phyloP scores from a whole-genome alignment of 2,113 vertebrate genomes.

The Casuarius casuarius region DNA sequence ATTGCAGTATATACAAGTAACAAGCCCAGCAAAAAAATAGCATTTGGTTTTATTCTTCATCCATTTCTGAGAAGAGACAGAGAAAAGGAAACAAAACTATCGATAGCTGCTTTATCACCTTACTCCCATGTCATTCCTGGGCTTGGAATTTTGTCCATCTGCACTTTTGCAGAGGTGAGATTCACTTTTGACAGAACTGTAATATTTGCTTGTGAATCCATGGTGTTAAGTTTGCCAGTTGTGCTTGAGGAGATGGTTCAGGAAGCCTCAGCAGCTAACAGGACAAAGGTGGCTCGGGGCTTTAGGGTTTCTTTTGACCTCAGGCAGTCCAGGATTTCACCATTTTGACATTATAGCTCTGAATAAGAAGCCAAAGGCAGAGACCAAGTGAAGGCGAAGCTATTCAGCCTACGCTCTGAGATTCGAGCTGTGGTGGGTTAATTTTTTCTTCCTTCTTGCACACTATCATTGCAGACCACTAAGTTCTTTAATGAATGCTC shows the following conservation, averaged over 20 bases:
- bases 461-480: not conserved
- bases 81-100: not conserved
- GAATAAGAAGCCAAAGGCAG: not conserved
- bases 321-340: not conserved
- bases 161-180: not conserved
- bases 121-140: not conserved
- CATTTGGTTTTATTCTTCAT: slow-evolving; percentile 10
- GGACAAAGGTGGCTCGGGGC: not conserved
- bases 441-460: not conserved
- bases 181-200: not conserved
- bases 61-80: not conserved
- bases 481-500: not conserved
- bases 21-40: not conserved
- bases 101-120: not conserved
- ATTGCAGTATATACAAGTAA: not conserved
- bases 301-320: not conserved
- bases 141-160: not conserved
- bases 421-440: not conserved
- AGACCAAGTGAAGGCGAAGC: not conserved
- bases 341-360: not conserved
- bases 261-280: not conserved
- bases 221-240: not conserved
- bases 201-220: not conserved
- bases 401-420: not conserved
- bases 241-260: fast-evolving